These are phyloP conservation scores for Falco punctatus DNA, from an alignment of 2,113 vertebrate genomes.

Conservation along the genomic window DNA sequence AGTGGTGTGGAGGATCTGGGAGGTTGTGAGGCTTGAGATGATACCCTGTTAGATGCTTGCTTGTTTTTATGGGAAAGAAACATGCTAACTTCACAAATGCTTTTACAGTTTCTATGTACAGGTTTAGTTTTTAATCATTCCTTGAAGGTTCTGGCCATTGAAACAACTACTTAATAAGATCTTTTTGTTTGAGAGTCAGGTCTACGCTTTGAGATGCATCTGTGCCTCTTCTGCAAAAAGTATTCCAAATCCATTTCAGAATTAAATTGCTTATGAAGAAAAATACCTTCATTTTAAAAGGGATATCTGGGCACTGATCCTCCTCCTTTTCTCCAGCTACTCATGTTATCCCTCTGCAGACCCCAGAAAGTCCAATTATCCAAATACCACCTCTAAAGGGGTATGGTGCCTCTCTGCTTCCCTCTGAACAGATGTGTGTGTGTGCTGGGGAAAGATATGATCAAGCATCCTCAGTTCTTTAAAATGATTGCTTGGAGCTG, in stretches of 20 bases:
- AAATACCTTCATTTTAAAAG: neutral
- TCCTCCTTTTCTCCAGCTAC: neutral
- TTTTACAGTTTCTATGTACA: neutral
- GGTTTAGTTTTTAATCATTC: neutral
- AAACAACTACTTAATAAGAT: neutral
- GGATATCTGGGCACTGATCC: neutral
- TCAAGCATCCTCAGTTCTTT: neutral
- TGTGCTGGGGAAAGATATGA: neutral
- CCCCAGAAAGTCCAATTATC: neutral
- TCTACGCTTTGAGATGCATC: neutral
- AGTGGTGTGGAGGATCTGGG: neutral
- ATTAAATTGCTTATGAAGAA: neutral
- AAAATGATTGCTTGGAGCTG: neutral
- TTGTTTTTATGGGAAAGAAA: neutral
- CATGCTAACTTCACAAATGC: neutral
- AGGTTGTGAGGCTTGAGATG: neutral
- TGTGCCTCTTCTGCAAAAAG: neutral
- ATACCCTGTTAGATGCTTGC: neutral
- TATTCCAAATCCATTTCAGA: neutral
- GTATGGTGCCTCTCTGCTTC: fast-evolving
- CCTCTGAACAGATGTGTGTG: neutral
- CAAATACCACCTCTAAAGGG: neutral
- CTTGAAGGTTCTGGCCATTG: neutral
- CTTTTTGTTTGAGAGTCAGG: neutral
- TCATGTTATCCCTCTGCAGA: neutral